These are phyloP conservation scores for Papilio machaon DNA, from an alignment of 1,140 invertebrate species.

Conservation along the genomic window DNA sequence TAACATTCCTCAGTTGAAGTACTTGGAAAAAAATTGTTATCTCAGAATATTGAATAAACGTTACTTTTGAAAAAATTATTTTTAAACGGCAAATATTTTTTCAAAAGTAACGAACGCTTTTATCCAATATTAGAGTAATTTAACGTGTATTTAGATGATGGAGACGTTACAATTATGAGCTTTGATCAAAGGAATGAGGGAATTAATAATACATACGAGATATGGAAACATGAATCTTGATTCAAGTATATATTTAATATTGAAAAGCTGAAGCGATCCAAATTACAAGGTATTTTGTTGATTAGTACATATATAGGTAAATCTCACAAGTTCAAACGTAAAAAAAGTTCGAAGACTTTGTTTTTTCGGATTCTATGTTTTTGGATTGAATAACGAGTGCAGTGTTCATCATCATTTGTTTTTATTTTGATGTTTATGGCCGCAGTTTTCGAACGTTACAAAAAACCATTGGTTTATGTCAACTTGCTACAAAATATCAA, in stretches of 20 bases:
- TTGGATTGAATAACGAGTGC: no score
- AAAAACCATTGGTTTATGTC: no score
- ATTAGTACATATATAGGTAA: not conserved
- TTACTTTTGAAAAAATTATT: not conserved
- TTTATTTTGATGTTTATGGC: no score
- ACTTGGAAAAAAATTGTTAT: not conserved
- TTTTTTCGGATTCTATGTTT: no score
- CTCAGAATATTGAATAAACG: not conserved
- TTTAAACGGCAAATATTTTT: no score
- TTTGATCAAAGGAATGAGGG: slow-evolving; percentile 3
- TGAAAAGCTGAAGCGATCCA: not conserved
- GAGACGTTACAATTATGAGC: not conserved
- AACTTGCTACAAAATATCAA: not conserved
- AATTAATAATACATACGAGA: slow-evolving; percentile 11
- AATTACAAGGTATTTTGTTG: not conserved
- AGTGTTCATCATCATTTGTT: no score
- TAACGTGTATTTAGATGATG: not conserved
- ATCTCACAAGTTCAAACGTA: not conserved
- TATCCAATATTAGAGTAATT: not conserved
- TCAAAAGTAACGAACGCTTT: no score
- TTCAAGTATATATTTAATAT: not conserved
- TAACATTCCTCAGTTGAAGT: not conserved
- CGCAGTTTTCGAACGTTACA: no score
- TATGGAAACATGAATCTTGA: not conserved
- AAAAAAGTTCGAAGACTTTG: no score